Percentiles rank a stretch among this genome's conserved stretches.
Evolutionary conservation across 2,797 vertebrate species (phyloP).

Genomic region (Channa striata): DNA sequence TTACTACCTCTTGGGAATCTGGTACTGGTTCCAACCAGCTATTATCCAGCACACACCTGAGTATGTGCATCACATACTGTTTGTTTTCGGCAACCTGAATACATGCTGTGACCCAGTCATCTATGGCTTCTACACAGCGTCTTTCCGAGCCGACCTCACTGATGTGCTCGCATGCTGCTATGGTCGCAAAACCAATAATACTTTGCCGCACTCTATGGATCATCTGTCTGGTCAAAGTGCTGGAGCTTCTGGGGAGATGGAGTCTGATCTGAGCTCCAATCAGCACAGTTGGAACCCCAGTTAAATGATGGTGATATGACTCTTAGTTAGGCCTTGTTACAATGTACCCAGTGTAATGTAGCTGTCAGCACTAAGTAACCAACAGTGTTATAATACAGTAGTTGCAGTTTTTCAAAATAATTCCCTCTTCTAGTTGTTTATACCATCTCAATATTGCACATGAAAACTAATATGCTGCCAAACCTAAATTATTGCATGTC

Average conservation of each 20-base stretch:
- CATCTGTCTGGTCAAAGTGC: constrained; percentile 49
- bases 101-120: constrained; percentile 89
- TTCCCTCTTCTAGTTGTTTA: too few species aligned
- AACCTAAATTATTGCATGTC: too few species aligned
- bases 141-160: constrained; percentile 81
- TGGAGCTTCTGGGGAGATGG: constrained; percentile 64
- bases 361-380: too few species aligned
- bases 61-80: constrained; percentile 88
- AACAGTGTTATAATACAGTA: too few species aligned
- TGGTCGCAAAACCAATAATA: constrained; percentile 17
- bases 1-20: constrained; percentile 89
- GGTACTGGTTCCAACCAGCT: constrained; percentile 91
- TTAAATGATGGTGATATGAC: constrained; percentile 8
- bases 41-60: constrained; percentile 87
- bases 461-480: too few species aligned
- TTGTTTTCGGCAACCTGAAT: constrained; percentile 89
- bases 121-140: constrained; percentile 88
- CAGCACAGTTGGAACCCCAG: constrained; percentile 64
- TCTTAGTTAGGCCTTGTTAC: too few species aligned
- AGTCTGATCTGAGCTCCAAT: constrained; percentile 77
- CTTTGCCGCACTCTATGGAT: constrained; percentile 62
- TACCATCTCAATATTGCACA: too few species aligned
- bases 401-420: too few species aligned
- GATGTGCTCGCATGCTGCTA: constrained; percentile 52
- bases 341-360: too few species aligned